Conservation (phyloP, 2,888 invertebrate species). For the Polymixis flavicincta region DNA sequence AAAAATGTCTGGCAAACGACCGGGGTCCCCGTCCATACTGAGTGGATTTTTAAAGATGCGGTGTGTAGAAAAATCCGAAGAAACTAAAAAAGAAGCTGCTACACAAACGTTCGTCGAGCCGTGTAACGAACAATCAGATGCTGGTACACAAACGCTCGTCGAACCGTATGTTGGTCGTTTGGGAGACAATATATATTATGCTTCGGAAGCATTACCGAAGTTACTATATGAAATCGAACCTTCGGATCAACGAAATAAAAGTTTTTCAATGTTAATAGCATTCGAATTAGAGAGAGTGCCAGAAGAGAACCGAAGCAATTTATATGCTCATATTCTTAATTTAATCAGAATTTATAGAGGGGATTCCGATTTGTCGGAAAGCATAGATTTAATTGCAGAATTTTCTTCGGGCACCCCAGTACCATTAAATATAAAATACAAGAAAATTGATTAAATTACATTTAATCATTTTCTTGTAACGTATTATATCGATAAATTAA, state of each 20-base stretch:
- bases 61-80: slow-evolving; percentile 17
- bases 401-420: slow-evolving; percentile 28
- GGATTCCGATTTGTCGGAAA: slow-evolving; percentile 3
- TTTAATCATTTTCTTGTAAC: slow-evolving; percentile 23
- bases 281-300: slow-evolving; percentile 34
- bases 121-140: slow-evolving; percentile 4
- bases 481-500: slow-evolving; percentile 17
- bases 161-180: slow-evolving; percentile 32
- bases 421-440: slow-evolving; percentile 35
- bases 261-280: slow-evolving; percentile 26
- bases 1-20: slow-evolving; percentile 33
- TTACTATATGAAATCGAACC: slow-evolving; percentile 24
- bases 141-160: slow-evolving; percentile 30
- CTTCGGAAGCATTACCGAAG: slow-evolving; percentile 29
- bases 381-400: slow-evolving; percentile 31
- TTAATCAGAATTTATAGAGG: slow-evolving; percentile 17
- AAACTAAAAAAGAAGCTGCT: slow-evolving; percentile 23
- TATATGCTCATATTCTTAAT: slow-evolving; percentile 22
- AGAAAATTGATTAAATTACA: slow-evolving; percentile 34
- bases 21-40: slow-evolving; percentile 34
- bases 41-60: slow-evolving; percentile 34
- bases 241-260: slow-evolving; percentile 28
- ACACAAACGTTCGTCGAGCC: slow-evolving; percentile 28
- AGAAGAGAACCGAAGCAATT: slow-evolving; percentile 23
- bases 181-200: slow-evolving; percentile 29